Conservation (phyloP, 2,797 vertebrate genomes). For the Buphagus erythrorhynchus region DNA sequence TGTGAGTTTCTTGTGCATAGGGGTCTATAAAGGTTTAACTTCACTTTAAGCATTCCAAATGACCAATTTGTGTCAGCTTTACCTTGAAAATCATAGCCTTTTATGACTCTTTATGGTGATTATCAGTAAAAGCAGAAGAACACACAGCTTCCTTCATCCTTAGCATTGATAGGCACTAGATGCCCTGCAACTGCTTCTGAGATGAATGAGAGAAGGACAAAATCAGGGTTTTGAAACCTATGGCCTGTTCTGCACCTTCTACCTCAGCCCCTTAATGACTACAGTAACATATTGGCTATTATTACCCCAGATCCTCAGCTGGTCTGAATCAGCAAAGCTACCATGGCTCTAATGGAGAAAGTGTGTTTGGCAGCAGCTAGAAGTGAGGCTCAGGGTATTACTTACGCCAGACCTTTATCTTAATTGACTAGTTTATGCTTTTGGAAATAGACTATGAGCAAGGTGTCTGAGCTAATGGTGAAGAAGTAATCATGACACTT, state of each 20-base stretch:
- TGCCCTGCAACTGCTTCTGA: neutral
- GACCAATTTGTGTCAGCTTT: neutral
- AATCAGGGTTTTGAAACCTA: neutral
- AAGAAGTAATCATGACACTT: neutral
- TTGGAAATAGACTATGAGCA: neutral
- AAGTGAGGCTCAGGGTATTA: neutral
- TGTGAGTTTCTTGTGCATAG: neutral
- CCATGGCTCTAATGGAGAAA: neutral
- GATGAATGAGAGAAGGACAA: neutral
- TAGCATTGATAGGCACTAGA: neutral
- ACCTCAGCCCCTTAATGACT: neutral
- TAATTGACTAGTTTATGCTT: neutral
- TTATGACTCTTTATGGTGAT: neutral
- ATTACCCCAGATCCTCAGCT: neutral
- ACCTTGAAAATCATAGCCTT: neutral
- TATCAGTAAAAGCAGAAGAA: neutral
- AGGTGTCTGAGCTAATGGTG: neutral
- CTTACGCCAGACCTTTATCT: neutral
- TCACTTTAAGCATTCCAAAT: neutral
- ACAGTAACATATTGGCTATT: neutral
- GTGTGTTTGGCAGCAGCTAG: neutral
- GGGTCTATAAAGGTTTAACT: neutral
- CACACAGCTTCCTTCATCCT: neutral
- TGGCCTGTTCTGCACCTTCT: neutral
- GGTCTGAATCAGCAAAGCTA: neutral